phyloP scores from a whole-genome alignment of 2,113 vertebrate genomes.

The Istiophorus platypterus region DNA sequence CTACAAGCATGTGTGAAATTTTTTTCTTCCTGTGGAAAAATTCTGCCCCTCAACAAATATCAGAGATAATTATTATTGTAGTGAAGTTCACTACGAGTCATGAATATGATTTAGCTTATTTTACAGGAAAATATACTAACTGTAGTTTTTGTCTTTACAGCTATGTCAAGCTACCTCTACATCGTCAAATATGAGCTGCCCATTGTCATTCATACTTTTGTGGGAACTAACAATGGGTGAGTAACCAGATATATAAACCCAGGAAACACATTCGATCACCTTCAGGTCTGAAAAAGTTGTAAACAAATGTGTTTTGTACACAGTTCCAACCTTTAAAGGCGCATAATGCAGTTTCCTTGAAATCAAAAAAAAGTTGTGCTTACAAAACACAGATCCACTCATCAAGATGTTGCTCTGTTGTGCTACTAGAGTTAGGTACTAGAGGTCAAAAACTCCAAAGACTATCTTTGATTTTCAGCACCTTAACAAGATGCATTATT shows the following conservation, averaged over 20 bases:
- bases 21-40: neutral
- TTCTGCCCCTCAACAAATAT: slow-evolving; percentile 27
- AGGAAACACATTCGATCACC: neutral
- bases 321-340: too few species aligned
- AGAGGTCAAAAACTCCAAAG: neutral
- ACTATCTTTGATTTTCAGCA: neutral
- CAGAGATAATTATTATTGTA: neutral
- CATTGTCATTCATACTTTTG: slow-evolving; percentile 92
- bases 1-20: neutral
- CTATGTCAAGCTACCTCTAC: slow-evolving; percentile 99
- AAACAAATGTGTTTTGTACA: too few species aligned
- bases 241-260: slow-evolving; percentile 37
- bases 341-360: too few species aligned
- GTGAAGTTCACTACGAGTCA: neutral
- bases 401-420: neutral
- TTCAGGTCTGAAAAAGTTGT: neutral
- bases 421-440: too few species aligned
- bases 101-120: neutral
- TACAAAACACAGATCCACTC: too few species aligned
- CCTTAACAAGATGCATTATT: too few species aligned
- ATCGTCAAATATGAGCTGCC: slow-evolving; percentile 99
- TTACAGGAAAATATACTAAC: slow-evolving; percentile 12
- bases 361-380: too few species aligned
- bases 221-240: slow-evolving; percentile 87
- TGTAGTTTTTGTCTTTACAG: slow-evolving; percentile 81